Percentiles rank a stretch among this genome's conserved stretches.
Evolutionary conservation across 2,888 invertebrate genomes (phyloP).

Genomic region (Keiferia lycopersicella): DNA sequence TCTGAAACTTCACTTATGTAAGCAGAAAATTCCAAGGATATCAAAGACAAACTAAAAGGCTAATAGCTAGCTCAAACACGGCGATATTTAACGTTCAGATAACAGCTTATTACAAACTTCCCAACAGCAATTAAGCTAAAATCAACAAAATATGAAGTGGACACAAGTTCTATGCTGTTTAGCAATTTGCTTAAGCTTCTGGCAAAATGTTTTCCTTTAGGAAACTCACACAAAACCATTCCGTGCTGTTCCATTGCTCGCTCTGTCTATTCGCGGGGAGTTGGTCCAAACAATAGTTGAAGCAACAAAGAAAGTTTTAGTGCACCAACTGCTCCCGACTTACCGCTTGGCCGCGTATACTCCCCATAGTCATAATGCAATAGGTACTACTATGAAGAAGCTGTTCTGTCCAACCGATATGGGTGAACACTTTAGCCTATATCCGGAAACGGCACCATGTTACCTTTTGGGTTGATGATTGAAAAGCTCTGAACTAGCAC

Average conservation of each 20-base stretch:
- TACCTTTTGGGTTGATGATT: no score
- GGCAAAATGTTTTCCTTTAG: constrained; percentile 76
- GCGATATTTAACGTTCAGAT: constrained; percentile 14
- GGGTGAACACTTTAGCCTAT: not conserved
- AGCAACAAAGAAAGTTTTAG: constrained; percentile 72
- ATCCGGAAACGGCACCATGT: not conserved
- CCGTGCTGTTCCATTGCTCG: constrained; percentile 54
- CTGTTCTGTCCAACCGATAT: not conserved
- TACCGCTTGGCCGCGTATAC: constrained; percentile 41
- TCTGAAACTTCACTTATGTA: not conserved
- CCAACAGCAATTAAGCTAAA: constrained; percentile 59
- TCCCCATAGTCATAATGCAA: not conserved
- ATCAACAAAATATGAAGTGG: constrained; percentile 66
- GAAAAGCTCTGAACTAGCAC: no score
- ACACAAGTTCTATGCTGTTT: constrained; percentile 48
- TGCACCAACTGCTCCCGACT: constrained; percentile 40
- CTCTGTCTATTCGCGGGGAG: constrained; percentile 70
- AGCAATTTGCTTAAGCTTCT: constrained; percentile 75
- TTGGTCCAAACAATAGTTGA: constrained; percentile 73
- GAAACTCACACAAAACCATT: constrained; percentile 76
- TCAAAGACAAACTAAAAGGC: not conserved
- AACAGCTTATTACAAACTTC: constrained; percentile 22
- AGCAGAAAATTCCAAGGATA: not conserved
- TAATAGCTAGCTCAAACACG: not conserved
- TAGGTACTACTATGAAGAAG: constrained; percentile 4